Percentiles rank a stretch among this genome's conserved stretches.
phyloP scores from a whole-genome alignment of 2,888 invertebrate species.

The Morinoia aosen region DNA sequence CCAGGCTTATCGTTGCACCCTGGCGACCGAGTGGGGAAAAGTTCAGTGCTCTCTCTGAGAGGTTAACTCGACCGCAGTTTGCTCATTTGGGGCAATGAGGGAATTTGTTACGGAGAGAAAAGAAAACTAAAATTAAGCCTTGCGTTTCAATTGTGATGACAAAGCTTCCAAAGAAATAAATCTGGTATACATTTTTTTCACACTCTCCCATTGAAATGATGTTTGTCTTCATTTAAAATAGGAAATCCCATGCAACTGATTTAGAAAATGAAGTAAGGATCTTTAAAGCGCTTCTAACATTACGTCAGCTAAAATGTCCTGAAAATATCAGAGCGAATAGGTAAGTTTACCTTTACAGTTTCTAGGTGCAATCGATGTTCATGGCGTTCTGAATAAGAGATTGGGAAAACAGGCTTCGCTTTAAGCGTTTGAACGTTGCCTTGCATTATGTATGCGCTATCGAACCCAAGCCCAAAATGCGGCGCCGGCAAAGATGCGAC shows the following conservation, averaged over 20 bases:
- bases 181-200: not conserved
- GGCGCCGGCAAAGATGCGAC: constrained; percentile 36
- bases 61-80: no score
- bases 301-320: not conserved
- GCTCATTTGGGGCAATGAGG: no score
- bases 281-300: not conserved
- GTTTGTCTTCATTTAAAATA: not conserved
- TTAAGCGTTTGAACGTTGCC: not conserved
- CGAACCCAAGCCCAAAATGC: constrained; percentile 32
- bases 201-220: not conserved
- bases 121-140: not conserved
- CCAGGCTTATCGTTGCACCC: no score
- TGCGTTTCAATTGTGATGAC: not conserved
- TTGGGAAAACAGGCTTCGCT: constrained; percentile 33
- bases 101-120: not conserved
- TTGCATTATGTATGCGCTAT: constrained; percentile 48
- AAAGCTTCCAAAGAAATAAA: not conserved
- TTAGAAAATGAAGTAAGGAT: not conserved
- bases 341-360: not conserved
- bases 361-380: constrained; percentile 25
- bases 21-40: not conserved
- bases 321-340: not conserved
- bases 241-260: not conserved
- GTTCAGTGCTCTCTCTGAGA: not conserved
- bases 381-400: constrained; percentile 16